Evolutionary conservation across 2,113 vertebrate genomes (phyloP).

Genomic region (Nansenia antarctica): DNA sequence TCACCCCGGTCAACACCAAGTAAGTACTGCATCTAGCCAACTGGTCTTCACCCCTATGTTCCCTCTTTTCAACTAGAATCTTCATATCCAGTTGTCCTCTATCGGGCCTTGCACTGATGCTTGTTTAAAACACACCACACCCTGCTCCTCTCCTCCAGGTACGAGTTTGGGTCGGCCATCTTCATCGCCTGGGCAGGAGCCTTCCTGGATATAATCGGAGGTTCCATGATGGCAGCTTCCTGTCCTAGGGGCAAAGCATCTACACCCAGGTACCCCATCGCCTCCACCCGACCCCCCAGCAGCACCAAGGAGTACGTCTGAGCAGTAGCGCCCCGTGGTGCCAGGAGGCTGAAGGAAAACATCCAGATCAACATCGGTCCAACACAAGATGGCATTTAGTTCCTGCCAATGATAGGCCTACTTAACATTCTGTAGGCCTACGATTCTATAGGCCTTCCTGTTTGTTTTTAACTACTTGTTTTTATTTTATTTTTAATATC

Average conservation of each 20-base stretch:
- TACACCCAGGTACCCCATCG: conserved; percentile 71
- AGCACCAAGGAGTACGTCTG: conserved; percentile 83
- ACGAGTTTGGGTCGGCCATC: conserved; percentile 86
- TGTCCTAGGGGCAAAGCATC: conserved; percentile 68
- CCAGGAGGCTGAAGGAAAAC: conserved; percentile 35
- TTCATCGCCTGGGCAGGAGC: conserved; percentile 88
- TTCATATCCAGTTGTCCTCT: not conserved
- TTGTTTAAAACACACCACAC: too few relatives aligned
- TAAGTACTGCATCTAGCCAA: conserved; percentile 62
- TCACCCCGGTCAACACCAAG: conserved; percentile 82
- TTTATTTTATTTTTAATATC: conserved; percentile 8
- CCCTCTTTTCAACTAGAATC: not conserved
- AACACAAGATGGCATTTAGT: conserved; percentile 5
- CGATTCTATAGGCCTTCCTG: not conserved
- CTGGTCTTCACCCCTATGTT: not conserved
- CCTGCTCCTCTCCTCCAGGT: conserved; percentile 67
- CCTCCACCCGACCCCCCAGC: conserved; percentile 65
- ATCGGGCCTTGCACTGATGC: not conserved
- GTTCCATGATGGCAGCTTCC: conserved; percentile 79
- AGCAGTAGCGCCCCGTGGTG: conserved; percentile 9
- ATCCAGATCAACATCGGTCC: conserved; percentile 22
- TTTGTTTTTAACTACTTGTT: conserved; percentile 21
- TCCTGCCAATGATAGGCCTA: not conserved
- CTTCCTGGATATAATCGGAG: conserved; percentile 78
- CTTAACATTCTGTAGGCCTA: not conserved